Conservation (phyloP, 1,140 invertebrate species). For the Atta colombica region DNA sequence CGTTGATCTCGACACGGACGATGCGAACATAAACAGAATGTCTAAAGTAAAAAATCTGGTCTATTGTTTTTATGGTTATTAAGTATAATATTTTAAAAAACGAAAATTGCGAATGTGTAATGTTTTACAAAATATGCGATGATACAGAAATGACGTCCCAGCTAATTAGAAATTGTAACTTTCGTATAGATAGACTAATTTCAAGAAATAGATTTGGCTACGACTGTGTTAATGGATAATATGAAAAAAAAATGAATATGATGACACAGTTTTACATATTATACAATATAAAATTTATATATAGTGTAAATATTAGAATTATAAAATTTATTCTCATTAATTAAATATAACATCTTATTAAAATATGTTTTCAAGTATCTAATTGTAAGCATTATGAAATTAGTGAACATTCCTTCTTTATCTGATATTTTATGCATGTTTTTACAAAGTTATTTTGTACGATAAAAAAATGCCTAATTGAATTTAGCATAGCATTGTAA, state of each 20-base stretch:
- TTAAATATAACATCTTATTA: neutral
- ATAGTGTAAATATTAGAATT: neutral
- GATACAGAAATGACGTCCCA: no score
- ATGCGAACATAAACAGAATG: constrained; percentile 23
- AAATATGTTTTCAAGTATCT: neutral
- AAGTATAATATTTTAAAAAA: neutral
- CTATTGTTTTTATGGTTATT: neutral
- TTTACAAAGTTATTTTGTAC: neutral
- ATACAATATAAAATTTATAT: neutral
- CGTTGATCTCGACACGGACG: constrained; percentile 36
- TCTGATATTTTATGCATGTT: neutral
- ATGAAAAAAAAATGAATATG: no score
- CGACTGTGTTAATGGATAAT: no score
- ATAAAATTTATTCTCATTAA: no score
- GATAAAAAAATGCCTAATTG: neutral
- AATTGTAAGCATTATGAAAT: neutral
- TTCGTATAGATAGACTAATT: no score
- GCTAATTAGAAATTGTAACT: no score
- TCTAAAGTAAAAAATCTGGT: constrained; percentile 14
- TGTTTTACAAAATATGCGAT: neutral
- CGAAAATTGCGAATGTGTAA: neutral
- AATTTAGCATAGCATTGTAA: neutral
- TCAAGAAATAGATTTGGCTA: no score
- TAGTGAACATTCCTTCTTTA: neutral
- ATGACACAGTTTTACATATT: no score